Evolutionary conservation across 2,888 invertebrate species (phyloP), one percentile per base, ranked within the genome.

Genomic region (Lissocephala sabroskyi): DNA sequence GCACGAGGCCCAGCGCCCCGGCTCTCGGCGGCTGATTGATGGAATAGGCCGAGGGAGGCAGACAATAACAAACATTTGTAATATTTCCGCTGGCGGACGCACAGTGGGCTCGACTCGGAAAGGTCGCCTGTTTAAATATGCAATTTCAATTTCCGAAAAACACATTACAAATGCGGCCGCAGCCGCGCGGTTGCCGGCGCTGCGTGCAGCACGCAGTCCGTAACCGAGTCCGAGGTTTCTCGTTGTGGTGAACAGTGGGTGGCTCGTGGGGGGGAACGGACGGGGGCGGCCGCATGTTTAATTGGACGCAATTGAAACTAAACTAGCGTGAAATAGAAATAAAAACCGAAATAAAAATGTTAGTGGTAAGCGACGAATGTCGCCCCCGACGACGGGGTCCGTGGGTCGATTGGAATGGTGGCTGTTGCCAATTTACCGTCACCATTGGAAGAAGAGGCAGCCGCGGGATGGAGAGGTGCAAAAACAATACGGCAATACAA

Each of bases 121-220:
- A n/a, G 23, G 3, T 23, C 4, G 23, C 23, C 7, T 67, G 62
- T 61, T 79, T 66, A 62, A 79, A 79, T 75, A 80, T 79, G 79
- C 76, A 66, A 70, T 79, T 79, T 65, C 70, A 80, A 79, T 79
- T 79, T 80, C 74, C 79, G 68, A 64, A 68, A 71, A 57, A 62
- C 46, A 53, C 50, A 57, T 13, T 19, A 41, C 39, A 26, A 46
- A 23, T 32, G 1, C 40, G 4, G 17, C 14, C 13, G 19, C 18
- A n/a, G n/a, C n/a, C n/a, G n/a, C n/a, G n/a, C n/a, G n/a, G n/a
- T n/a, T n/a, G n/a, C n/a, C n/a, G 9, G 29, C 48, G 70, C 62
- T 49, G 70, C 62, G 56, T 62, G 49, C 59, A 52, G 37, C 70
- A 70, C 66, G 60, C 66, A 65, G 56, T 46, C 45, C 56, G 55